Base-by-base conservation (phyloP, 1,140 invertebrate species). In the Polyergus mexicanus region DNA sequence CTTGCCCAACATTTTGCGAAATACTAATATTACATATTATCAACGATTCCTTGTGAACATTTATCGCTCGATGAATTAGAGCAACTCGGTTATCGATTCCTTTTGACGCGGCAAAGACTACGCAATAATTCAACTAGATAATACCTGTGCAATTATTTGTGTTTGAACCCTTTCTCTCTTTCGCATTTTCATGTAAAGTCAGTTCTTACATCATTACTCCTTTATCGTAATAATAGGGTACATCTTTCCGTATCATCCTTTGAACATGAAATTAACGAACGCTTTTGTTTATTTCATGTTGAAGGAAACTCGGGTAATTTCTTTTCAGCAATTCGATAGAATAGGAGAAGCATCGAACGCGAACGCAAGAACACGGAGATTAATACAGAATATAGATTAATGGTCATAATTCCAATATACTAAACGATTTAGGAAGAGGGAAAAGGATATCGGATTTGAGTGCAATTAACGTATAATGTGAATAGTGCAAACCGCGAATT, bases 21-120 rank as follows among this genome's bases (percentile, higher is more conserved):
- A 19, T 28, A 68, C 41, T 44, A 66, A 28, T 51, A 51, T 66
- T 66, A 77, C 28, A 1, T 8, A n/a, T 19, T 35, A 66, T 66
- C 62, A 68, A 22, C 75, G 22, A 78, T 78, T 66, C 38, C 60
- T 62, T 66, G 7, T 78, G n/a, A 13, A 65, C 41, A n/a, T 51
- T 78, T 54, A 13, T 68, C 62, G 28, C 19, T 2, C 62, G 16
- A 11, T 28, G n/a, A 66, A 51, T 78, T 78, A 38, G 44, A 19
- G 60, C 32, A 66, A 7, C 62, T 78, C 25, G 19, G 11, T 68
- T 78, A 68, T 68, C 44, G 76, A 68, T 78, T 78, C 44, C 44
- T 78, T 54, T 28, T 68, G 41, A 78, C 41, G n/a, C 16, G 32
- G 28, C 25, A 35, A 77, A 77, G 28, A 22, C 32, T 51, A 63